Evolutionary conservation across 1,140 invertebrate genomes (phyloP).

Genomic region (Drosophila sp.): DNA sequence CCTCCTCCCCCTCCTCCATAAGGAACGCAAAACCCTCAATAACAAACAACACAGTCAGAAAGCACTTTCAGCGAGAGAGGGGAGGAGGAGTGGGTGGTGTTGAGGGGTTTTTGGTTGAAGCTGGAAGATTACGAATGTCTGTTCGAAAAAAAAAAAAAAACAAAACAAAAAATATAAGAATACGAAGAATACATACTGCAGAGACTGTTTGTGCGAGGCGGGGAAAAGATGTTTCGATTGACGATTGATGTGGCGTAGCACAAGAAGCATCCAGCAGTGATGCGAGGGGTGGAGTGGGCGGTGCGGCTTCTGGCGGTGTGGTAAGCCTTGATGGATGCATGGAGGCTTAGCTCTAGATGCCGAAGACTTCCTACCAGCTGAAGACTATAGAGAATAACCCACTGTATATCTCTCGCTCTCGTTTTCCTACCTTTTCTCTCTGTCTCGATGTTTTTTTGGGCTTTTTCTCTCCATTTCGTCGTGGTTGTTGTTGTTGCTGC

Average conservation of each 20-base stretch:
- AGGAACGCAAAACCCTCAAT: slow-evolving; percentile 27
- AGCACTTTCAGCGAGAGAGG: neutral
- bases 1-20: neutral
- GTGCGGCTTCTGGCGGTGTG: neutral
- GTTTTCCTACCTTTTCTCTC: neutral
- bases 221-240: slow-evolving; percentile 35
- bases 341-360: slow-evolving; percentile 53
- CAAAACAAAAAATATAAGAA: slow-evolving; percentile 19
- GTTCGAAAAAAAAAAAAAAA: slow-evolving; percentile 41
- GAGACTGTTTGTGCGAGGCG: neutral
- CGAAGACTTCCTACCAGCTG: slow-evolving; percentile 28
- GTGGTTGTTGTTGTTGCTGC: neutral
- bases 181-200: slow-evolving; percentile 34
- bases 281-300: neutral
- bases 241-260: slow-evolving; percentile 62
- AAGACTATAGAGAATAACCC: slow-evolving; percentile 22
- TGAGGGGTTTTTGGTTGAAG: slow-evolving; percentile 32
- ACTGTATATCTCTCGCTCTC: slow-evolving; percentile 13
- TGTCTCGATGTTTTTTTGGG: neutral
- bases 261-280: slow-evolving; percentile 1
- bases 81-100: neutral
- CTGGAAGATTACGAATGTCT: slow-evolving; percentile 68
- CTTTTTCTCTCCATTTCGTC: neutral
- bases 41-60: slow-evolving; percentile 24
- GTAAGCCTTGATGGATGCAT: slow-evolving; percentile 52